Evolutionary conservation across 2,113 vertebrate genomes (phyloP), one percentile per base, ranked within the genome.

Genomic region (Ifrita kowaldi): DNA sequence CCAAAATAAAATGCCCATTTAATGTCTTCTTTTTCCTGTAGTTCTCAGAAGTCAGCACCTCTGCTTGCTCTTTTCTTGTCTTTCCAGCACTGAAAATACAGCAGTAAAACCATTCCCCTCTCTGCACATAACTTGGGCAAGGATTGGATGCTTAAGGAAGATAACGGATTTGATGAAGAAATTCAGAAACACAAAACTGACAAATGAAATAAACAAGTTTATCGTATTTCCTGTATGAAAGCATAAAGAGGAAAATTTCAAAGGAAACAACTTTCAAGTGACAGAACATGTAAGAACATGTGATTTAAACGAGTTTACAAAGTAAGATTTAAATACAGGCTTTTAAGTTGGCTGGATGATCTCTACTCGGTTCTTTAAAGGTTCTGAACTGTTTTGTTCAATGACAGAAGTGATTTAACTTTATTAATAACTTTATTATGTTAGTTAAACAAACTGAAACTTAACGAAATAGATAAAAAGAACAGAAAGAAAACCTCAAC

Each of bases 141-240:
- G 90, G 67, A 65, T 84, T 97, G 95, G 60, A 95, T 96, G 94
- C 64, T 95, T 89, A 97, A 95, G 84, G 84, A 93, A 97, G 96
- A 98, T 97, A 98, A 97, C 55, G 80, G 84, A 94, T 95, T 95
- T 95, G 74, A 96, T 97, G 97, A 97, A 96, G 95, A 98, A 97
- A 96, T 96, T 98, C 97, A 97, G 97, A 97, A 98, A 97, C 39
- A 35, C 84, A 97, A 96, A 97, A 88, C 91, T 97, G 97, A 97
- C 95, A 97, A 98, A 97, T 87, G 69, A 95, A 97, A 95, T 97
- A 98, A 97, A 98, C 97, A 98, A 97, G 68, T 97, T 98, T 97
- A 98, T 97, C 96, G 3, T 82, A 57, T 97, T 98, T 97, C 95
- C 94, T 96, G 93, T 87, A 88, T 84, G 42, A 81, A 97, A 95